These are phyloP conservation scores for Ranitomeya imitator DNA, from an alignment of 2,113 vertebrate genomes.

Conservation along the genomic window DNA sequence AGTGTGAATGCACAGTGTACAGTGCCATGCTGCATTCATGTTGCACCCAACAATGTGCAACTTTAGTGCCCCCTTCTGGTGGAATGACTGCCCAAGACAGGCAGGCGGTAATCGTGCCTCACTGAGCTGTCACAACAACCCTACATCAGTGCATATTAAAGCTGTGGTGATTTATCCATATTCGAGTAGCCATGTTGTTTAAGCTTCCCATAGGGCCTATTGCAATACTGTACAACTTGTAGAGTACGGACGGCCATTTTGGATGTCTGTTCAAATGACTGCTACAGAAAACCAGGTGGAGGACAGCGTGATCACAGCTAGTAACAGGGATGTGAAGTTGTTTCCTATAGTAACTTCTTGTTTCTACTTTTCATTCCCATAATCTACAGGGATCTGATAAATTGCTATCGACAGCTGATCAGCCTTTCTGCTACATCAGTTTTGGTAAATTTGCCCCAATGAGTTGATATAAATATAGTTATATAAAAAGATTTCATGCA, in stretches of 20 bases:
- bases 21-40: neutral
- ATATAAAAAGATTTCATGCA: too few species aligned
- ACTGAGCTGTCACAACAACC: neutral
- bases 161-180: slow-evolving; percentile 6
- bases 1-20: slow-evolving; percentile 12
- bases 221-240: neutral
- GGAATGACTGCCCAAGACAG: neutral
- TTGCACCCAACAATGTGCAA: neutral
- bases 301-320: too few species aligned
- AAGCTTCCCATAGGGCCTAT: neutral
- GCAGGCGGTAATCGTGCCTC: too few species aligned
- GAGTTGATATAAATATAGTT: too few species aligned
- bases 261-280: neutral
- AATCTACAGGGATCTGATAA: too few species aligned
- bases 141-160: neutral
- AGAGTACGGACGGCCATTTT: neutral
- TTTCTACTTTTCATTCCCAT: too few species aligned
- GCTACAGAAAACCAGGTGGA: too few species aligned
- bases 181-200: slow-evolving; percentile 21
- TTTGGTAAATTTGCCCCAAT: neutral
- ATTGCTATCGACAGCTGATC: neutral
- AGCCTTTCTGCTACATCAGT: neutral
- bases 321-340: too few species aligned
- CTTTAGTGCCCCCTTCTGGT: neutral
- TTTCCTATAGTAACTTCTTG: too few species aligned